Percentiles rank a stretch among this genome's conserved stretches.
Evolutionary conservation across 2,888 invertebrate genomes (phyloP).

Genomic region (Himalopsyche japonica): DNA sequence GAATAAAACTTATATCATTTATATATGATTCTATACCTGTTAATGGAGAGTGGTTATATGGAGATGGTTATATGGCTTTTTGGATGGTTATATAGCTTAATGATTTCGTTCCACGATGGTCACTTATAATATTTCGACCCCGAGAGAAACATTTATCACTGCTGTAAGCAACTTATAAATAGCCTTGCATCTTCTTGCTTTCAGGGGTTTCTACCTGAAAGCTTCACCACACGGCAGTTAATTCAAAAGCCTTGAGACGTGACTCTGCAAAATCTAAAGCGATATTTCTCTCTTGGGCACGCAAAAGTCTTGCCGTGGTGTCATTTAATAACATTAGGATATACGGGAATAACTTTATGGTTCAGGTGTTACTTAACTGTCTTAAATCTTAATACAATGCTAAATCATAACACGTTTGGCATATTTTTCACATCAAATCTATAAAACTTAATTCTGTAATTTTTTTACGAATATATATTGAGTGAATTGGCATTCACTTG

Average conservation of each 20-base stretch:
- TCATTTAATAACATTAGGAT: not conserved
- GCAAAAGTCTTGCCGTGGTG: not conserved
- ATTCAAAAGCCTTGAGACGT: not conserved
- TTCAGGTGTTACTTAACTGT: not conserved
- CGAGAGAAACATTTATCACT: not conserved
- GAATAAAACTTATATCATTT: too few relatives aligned
- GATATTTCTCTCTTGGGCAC: not conserved
- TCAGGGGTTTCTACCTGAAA: not conserved
- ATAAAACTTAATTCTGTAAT: too few relatives aligned
- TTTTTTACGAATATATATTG: too few relatives aligned
- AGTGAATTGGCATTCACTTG: too few relatives aligned
- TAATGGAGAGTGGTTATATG: too few relatives aligned
- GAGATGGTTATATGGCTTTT: too few relatives aligned
- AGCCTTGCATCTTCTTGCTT: not conserved
- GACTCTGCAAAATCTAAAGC: not conserved
- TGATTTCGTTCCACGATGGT: not conserved
- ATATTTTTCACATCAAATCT: too few relatives aligned
- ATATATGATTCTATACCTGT: too few relatives aligned
- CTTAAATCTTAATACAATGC: too few relatives aligned
- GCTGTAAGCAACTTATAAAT: not conserved
- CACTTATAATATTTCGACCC: not conserved
- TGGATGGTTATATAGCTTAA: too few relatives aligned
- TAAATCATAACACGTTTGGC: too few relatives aligned
- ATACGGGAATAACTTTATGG: not conserved
- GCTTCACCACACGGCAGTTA: not conserved